A percentile compares a stretch with the other conserved stretches of the same genome.
phyloP scores from a whole-genome alignment of 1,140 invertebrate species.

The Cecropterus lyciades region DNA sequence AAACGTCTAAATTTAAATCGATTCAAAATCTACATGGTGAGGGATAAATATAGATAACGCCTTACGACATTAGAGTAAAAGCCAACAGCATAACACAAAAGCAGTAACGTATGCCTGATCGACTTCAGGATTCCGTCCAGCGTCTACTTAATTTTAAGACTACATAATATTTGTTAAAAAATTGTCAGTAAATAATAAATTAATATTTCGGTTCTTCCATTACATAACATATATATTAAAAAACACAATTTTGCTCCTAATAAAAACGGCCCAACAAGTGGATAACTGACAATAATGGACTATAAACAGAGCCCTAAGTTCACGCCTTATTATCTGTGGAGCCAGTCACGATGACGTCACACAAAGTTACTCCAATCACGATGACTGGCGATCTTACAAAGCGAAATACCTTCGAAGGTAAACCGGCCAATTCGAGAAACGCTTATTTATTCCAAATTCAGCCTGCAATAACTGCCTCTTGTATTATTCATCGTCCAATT shows the following conservation, averaged over 20 bases:
- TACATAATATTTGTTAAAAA: no score
- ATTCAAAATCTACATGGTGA: no score
- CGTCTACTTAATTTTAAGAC: no score
- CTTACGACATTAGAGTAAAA: no score
- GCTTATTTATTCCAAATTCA: constrained; percentile 70
- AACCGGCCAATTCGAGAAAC: constrained; percentile 45
- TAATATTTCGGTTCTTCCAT: no score
- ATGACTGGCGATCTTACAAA: constrained; percentile 26
- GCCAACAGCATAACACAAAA: no score
- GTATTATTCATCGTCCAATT: constrained; percentile 82
- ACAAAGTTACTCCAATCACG: constrained; percentile 3
- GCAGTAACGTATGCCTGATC: no score
- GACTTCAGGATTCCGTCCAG: no score
- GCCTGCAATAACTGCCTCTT: constrained; percentile 73
- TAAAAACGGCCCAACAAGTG: background rate
- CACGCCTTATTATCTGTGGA: background rate
- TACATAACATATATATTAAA: no score
- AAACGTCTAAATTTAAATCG: no score
- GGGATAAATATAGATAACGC: no score
- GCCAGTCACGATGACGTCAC: constrained; percentile 15
- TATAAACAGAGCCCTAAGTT: constrained; percentile 2
- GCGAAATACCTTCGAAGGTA: constrained; percentile 28
- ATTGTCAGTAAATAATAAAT: no score
- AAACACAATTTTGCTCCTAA: background rate
- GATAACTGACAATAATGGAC: background rate